Evolutionary conservation across 2,113 vertebrate genomes (phyloP).

Genomic region (Mus spicilegus): DNA sequence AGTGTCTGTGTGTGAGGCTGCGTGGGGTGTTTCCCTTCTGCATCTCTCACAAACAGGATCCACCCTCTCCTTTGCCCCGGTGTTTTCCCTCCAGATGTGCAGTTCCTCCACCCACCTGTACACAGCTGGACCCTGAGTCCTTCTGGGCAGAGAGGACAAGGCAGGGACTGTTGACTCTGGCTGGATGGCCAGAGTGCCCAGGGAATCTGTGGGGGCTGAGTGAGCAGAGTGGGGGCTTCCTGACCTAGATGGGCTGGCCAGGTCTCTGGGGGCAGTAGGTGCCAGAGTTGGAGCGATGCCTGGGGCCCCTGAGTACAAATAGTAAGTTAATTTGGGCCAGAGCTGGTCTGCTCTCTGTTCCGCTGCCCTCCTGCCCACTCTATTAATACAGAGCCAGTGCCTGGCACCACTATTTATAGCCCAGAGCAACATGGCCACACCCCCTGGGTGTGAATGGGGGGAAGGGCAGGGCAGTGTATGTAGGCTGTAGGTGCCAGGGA

Average conservation of each 20-base stretch:
- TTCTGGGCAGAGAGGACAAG: background rate
- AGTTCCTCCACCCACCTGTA: conserved; percentile 6
- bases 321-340: conserved; percentile 81
- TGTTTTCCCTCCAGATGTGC: conserved; percentile 28
- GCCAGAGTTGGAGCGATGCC: background rate
- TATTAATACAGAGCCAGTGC: conserved; percentile 80
- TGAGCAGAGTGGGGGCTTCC: conserved; percentile 24
- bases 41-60: background rate
- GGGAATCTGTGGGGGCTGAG: background rate
- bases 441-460: conserved; percentile 47
- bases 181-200: background rate
- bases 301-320: conserved; percentile 72
- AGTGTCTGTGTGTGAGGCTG: background rate
- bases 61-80: background rate
- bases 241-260: background rate
- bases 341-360: conserved; percentile 56
- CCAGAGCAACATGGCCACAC: conserved; percentile 65
- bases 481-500: background rate
- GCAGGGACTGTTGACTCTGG: background rate
- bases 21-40: background rate
- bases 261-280: background rate
- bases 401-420: conserved; percentile 82
- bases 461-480: conserved; percentile 28
- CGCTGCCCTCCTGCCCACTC: conserved; percentile 69
- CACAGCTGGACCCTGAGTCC: background rate